Evolutionary conservation across 1,140 invertebrate species (phyloP), one percentile per base, ranked within the genome.

Genomic region (Listronotus bonariensis): DNA sequence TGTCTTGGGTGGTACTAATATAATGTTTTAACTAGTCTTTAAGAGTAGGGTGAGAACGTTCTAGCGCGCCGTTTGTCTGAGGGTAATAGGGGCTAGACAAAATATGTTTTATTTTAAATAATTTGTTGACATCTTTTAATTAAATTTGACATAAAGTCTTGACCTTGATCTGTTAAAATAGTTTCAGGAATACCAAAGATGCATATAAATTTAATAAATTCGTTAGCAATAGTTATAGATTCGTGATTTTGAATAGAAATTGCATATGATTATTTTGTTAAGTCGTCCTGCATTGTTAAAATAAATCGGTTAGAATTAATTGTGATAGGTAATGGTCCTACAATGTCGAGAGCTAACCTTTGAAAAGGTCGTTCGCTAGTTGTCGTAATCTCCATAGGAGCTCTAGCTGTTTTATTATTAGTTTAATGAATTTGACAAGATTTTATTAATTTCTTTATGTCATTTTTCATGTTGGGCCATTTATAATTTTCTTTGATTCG

Each of bases 401-500:
- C 46, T 67, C 57, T 70, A 53, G 57, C 52, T 34, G 26, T 61
- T 58, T 68, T 68, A n/a, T 67, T 46, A 32, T 64, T 52, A 34
- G 56, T 65, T 69, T 77, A 76, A 68, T 74, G 74, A 58, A 62
- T 48, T 72, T 74, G 71, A 63, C 75, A 76, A 20, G 58, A 65
- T 42, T 74, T 67, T 15, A 78, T 64, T 46, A 74, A 77, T 20
- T 70, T 69, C 56, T 73, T 72, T 9, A 79, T 78, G 46, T 75
- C 71, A 9, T 9, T 34, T 52, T 73, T 77, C 74, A 79, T 77
- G 5, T 70, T 71, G 61, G 72, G 64, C 79, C 77, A 80, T 66
- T 69, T 77, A 59, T 69, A 79, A 18, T 76, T 60, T 14, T 72
- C 54, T 45, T 74, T 68, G 12, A 80, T 76, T 68, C 71, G 71